These are phyloP conservation scores for Uropsilus gracilis DNA, from an alignment of 2,113 vertebrate species.

Conservation along the genomic window DNA sequence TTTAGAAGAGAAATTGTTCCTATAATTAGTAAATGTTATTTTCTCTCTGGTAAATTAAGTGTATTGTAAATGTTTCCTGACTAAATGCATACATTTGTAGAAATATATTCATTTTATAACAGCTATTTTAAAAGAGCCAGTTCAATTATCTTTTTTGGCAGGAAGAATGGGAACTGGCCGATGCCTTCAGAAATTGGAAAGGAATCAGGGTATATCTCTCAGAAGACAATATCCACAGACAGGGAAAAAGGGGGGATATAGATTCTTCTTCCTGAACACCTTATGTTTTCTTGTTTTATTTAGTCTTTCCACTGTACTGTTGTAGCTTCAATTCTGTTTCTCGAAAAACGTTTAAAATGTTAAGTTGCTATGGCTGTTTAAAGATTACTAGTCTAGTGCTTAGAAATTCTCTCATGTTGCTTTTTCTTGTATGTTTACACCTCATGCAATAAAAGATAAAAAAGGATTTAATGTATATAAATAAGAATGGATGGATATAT, in stretches of 20 bases:
- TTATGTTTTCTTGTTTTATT: not conserved
- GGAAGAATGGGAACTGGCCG: not conserved
- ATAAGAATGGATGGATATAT: not conserved
- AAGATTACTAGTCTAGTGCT: conserved; percentile 5
- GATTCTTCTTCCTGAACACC: not conserved
- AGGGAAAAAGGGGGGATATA: not conserved
- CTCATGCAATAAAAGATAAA: not conserved
- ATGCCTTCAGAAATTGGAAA: conserved; percentile 20
- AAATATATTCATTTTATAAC: conserved; percentile 30
- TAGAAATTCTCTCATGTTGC: not conserved
- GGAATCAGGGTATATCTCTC: not conserved
- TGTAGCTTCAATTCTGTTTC: not conserved
- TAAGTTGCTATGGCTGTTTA: not conserved
- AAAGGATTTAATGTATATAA: not conserved
- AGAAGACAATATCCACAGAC: not conserved
- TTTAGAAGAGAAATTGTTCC: conserved; percentile 33
- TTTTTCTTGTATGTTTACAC: not conserved
- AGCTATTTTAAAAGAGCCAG: conserved; percentile 1
- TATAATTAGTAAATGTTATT: conserved; percentile 37
- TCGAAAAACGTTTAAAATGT: conserved; percentile 25
- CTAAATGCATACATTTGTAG: conserved; percentile 26
- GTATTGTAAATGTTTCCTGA: not conserved
- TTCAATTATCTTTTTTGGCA: not conserved
- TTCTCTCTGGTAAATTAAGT: conserved; percentile 57
- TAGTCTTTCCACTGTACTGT: not conserved